Evolutionary conservation across 2,113 vertebrate species (phyloP).

Genomic region (Bufo gargarizans): DNA sequence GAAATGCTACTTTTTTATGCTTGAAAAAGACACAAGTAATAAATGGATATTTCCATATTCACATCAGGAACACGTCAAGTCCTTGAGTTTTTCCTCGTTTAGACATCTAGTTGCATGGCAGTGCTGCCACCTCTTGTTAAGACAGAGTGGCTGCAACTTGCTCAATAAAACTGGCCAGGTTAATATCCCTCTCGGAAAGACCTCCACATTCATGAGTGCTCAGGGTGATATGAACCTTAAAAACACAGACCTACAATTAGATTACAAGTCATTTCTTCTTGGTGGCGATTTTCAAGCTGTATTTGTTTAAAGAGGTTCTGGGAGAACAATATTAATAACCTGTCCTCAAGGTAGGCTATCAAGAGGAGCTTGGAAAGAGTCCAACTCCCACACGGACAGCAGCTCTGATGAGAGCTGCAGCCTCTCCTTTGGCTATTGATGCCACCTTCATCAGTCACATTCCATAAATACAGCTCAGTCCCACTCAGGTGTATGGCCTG

Average conservation of each 20-base stretch:
- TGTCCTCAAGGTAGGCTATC: too few relatives aligned
- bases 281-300: too few relatives aligned
- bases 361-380: too few relatives aligned
- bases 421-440: too few relatives aligned
- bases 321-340: too few relatives aligned
- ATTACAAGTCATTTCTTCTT: too few relatives aligned
- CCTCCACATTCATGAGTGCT: constrained; percentile 88
- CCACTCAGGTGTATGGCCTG: too few relatives aligned
- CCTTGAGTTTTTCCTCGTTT: not conserved
- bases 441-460: too few relatives aligned
- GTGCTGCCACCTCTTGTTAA: constrained; percentile 54
- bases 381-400: too few relatives aligned
- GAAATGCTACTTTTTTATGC: not conserved
- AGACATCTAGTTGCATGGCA: not conserved
- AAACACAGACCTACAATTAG: constrained; percentile 19
- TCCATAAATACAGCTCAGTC: too few relatives aligned
- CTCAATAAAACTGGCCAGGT: constrained; percentile 86
- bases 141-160: constrained; percentile 78
- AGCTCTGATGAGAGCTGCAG: too few relatives aligned
- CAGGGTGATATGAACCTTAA: constrained; percentile 86
- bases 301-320: too few relatives aligned
- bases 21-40: not conserved
- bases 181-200: constrained; percentile 84
- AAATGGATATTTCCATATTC: not conserved
- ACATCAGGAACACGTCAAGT: not conserved